Conservation (phyloP, 23 tunicate species). For the Trididemnum nubilum region DNA sequence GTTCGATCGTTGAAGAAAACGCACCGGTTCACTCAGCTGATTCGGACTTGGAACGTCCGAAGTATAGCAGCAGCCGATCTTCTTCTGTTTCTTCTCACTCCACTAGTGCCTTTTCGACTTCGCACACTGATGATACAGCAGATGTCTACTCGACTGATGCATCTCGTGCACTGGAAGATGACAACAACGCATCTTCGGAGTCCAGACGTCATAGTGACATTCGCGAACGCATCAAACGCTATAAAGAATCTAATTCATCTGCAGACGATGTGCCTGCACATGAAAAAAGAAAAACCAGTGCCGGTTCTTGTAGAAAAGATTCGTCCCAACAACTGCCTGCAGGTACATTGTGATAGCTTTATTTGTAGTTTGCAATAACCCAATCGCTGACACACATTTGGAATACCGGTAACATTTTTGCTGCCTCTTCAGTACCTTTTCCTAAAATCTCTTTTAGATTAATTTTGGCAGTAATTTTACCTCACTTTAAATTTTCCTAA, state of each 20-base stretch:
- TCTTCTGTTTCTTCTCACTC: slow-evolving; percentile 43
- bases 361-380: too few relatives aligned
- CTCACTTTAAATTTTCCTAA: too few relatives aligned
- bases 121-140: neutral
- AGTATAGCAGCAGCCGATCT: neutral
- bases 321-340: too few relatives aligned
- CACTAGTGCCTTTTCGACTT: neutral
- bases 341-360: too few relatives aligned
- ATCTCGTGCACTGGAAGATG: slow-evolving; percentile 45
- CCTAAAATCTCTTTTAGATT: too few relatives aligned
- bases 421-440: too few relatives aligned
- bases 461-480: too few relatives aligned
- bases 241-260: slow-evolving; percentile 54
- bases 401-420: too few relatives aligned
- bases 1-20: neutral
- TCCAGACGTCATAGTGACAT: slow-evolving; percentile 54
- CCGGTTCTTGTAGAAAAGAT: neutral
- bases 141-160: slow-evolving; percentile 31
- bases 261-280: slow-evolving; percentile 23
- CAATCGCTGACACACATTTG: too few relatives aligned
- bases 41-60: neutral
- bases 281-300: slow-evolving; percentile 38
- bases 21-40: too few relatives aligned
- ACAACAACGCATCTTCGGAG: neutral
- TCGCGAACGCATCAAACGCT: slow-evolving; percentile 66